Conservation (phyloP, 2,113 vertebrate species). For the Menidia beryllina region DNA sequence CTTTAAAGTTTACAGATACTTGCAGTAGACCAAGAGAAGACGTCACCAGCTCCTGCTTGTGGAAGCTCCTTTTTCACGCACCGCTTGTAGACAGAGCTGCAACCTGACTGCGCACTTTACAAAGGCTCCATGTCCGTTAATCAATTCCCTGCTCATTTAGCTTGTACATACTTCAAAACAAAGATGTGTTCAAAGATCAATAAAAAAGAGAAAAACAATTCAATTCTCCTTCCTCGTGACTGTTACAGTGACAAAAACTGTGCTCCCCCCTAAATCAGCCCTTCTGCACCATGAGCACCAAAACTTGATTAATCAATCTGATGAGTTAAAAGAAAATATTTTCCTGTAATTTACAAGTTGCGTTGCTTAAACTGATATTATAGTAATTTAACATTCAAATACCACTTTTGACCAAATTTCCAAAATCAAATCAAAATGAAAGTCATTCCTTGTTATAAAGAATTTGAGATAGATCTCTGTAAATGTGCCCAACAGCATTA, state of each 20-base stretch:
- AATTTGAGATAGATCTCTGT: background rate
- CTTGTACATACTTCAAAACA: background rate
- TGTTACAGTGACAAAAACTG: background rate
- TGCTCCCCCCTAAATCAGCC: background rate
- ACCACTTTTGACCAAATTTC: background rate
- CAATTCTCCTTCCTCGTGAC: background rate
- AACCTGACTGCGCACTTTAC: constrained; percentile 13
- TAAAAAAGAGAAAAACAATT: background rate
- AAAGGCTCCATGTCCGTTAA: background rate
- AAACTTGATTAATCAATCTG: background rate
- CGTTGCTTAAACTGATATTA: background rate
- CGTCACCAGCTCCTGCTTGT: constrained; percentile 4
- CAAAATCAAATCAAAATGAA: background rate
- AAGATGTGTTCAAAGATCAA: background rate
- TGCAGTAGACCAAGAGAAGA: constrained; percentile 84
- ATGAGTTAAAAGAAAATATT: background rate
- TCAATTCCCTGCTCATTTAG: constrained; percentile 8
- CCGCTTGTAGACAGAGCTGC: constrained; percentile 39
- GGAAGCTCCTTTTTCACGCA: background rate
- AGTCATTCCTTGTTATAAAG: background rate
- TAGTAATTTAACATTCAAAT: background rate
- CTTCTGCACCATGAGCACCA: background rate
- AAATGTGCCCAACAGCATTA: background rate
- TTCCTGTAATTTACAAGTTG: background rate
- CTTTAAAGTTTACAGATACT: constrained; percentile 97